Conservation (phyloP, 2,888 invertebrate species). For the Apotomis turbidana region DNA sequence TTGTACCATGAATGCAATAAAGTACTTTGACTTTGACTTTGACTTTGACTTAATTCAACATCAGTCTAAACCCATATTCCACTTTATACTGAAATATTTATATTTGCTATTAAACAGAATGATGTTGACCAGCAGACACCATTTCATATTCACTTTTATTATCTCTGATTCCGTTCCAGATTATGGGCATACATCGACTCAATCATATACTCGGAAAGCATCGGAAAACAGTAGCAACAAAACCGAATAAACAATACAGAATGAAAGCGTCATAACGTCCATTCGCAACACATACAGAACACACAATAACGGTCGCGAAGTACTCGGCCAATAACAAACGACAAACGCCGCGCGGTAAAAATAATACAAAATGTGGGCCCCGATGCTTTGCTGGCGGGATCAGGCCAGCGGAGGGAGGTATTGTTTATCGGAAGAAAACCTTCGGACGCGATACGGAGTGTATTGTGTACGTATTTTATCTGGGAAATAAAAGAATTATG, state of each 20-base stretch:
- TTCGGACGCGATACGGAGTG: not conserved
- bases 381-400: slow-evolving; percentile 16
- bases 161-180: not conserved
- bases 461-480: not conserved
- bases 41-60: no score
- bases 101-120: no score
- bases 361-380: slow-evolving; percentile 36
- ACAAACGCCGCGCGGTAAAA: slow-evolving; percentile 36
- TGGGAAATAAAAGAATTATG: not conserved
- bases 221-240: not conserved
- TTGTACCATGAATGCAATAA: no score
- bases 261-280: slow-evolving; percentile 5
- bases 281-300: slow-evolving; percentile 11
- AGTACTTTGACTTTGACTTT: no score
- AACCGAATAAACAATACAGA: slow-evolving; percentile 20
- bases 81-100: no score
- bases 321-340: slow-evolving; percentile 31
- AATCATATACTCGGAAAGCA: not conserved
- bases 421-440: not conserved
- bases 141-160: no score
- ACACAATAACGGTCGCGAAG: slow-evolving; percentile 25
- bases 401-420: slow-evolving; percentile 11
- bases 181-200: not conserved
- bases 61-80: no score
- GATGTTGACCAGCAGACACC: no score